Conservation (phyloP, 1,140 invertebrate species). For the Rhyacophila brunnea region DNA sequence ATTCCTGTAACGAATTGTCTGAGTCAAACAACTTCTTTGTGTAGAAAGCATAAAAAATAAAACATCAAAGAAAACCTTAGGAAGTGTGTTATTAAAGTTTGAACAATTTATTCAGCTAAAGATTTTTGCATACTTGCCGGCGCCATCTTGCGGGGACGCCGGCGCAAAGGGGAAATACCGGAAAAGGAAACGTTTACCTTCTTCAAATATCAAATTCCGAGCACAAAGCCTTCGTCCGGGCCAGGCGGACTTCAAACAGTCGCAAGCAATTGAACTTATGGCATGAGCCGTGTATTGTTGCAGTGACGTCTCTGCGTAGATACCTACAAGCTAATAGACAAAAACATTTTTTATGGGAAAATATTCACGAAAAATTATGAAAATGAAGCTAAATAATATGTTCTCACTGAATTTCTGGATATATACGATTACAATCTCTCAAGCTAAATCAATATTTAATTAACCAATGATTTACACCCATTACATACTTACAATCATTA, state of each 20-base stretch:
- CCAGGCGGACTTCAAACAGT: constrained; percentile 5
- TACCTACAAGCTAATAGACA: too few species aligned
- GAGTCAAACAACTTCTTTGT: not conserved
- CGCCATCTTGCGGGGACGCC: constrained; percentile 14
- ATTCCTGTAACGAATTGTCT: too few species aligned
- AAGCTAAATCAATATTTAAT: too few species aligned
- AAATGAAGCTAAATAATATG: too few species aligned
- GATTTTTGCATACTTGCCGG: constrained; percentile 15
- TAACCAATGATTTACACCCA: too few species aligned
- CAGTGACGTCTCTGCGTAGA: too few species aligned
- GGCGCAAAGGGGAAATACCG: constrained; percentile 24
- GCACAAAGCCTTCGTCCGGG: constrained; percentile 24
- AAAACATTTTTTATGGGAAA: too few species aligned
- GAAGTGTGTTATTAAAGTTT: constrained; percentile 24
- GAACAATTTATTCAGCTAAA: constrained; percentile 24
- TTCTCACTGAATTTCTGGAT: too few species aligned
- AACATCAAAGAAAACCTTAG: constrained; percentile 16
- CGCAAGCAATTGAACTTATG: not conserved
- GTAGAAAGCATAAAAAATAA: constrained; percentile 10
- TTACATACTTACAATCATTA: too few species aligned
- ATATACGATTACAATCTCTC: too few species aligned
- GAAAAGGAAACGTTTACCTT: constrained; percentile 35
- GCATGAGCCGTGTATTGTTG: too few species aligned
- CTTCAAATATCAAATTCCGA: constrained; percentile 34
- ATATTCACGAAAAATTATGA: too few species aligned